A percentile compares a stretch with the other conserved stretches of the same genome.
Conservation (phyloP, 2,888 invertebrate genomes). For the Chelonus formosanus region DNA sequence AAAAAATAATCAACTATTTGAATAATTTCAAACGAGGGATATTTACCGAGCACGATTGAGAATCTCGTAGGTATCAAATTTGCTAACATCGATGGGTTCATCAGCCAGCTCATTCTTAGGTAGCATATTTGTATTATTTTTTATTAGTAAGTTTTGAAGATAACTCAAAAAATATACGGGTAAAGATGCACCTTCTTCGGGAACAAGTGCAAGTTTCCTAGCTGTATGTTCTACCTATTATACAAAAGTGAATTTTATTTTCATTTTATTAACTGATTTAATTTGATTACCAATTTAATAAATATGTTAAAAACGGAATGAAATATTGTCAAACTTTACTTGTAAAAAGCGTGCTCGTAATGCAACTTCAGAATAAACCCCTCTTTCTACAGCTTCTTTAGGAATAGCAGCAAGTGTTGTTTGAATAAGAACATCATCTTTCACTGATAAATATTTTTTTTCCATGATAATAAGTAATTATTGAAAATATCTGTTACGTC, state of each 20-base stretch:
- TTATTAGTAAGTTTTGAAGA: constrained; percentile 85
- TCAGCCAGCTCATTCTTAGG: constrained; percentile 79
- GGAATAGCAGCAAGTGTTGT: constrained; percentile 83
- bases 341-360: constrained; percentile 85
- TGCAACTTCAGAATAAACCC: constrained; percentile 88
- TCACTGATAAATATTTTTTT: constrained; percentile 63
- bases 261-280: not conserved
- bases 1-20: not conserved
- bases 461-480: not conserved
- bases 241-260: constrained; percentile 2
- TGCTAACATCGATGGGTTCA: constrained; percentile 75
- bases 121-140: constrained; percentile 75
- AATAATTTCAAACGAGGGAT: constrained; percentile 18
- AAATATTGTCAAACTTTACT: constrained; percentile 53
- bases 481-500: too few relatives aligned
- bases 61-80: constrained; percentile 87
- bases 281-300: too few relatives aligned
- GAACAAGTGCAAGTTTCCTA: constrained; percentile 84
- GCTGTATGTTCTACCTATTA: constrained; percentile 79
- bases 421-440: constrained; percentile 81
- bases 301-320: not conserved
- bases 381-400: constrained; percentile 77
- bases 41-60: constrained; percentile 85
- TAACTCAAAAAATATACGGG: constrained; percentile 86
- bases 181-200: constrained; percentile 86